phyloP scores from a whole-genome alignment of 1,140 invertebrate genomes.

The Bursaphelenchus mucronatus region DNA sequence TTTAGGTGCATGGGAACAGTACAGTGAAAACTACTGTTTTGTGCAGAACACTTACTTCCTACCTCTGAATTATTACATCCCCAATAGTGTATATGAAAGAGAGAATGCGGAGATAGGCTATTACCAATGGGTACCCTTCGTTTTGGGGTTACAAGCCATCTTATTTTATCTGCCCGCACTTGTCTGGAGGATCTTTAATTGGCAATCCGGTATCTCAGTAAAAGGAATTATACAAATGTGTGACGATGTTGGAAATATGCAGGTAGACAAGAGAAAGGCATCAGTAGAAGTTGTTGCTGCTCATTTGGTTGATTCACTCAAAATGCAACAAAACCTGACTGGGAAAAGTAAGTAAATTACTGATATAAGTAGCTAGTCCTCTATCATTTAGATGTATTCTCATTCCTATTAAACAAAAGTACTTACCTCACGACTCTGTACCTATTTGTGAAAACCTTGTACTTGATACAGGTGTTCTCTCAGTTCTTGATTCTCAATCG shows the following conservation, averaged over 20 bases:
- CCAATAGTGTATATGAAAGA: conserved; percentile 44
- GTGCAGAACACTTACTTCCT: conserved; percentile 60
- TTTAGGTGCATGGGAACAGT: conserved; percentile 58
- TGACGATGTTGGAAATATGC: conserved; percentile 55
- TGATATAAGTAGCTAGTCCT: not conserved
- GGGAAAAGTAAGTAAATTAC: conserved; percentile 22
- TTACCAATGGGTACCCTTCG: conserved; percentile 63
- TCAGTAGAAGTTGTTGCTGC: conserved; percentile 58
- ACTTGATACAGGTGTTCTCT: conserved; percentile 63
- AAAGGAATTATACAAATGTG: conserved; percentile 58
- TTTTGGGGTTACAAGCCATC: conserved; percentile 64
- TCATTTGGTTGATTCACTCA: conserved; percentile 52
- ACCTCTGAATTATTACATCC: conserved; percentile 57
- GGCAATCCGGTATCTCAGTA: conserved; percentile 59
- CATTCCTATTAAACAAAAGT: conserved; percentile 62
- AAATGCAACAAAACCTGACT: conserved; percentile 43
- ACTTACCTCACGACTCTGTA: conserved; percentile 64
- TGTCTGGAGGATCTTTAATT: conserved; percentile 63
- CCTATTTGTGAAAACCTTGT: conserved; percentile 64
- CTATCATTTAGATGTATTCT: conserved; percentile 42
- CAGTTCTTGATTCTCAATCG: conserved; percentile 65
- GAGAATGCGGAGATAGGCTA: conserved; percentile 54
- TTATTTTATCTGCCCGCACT: conserved; percentile 64
- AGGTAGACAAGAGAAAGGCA: conserved; percentile 48
- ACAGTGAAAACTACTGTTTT: conserved; percentile 60